phyloP scores from a whole-genome alignment of 1,140 invertebrate species.

The Tenebrio molitor region DNA sequence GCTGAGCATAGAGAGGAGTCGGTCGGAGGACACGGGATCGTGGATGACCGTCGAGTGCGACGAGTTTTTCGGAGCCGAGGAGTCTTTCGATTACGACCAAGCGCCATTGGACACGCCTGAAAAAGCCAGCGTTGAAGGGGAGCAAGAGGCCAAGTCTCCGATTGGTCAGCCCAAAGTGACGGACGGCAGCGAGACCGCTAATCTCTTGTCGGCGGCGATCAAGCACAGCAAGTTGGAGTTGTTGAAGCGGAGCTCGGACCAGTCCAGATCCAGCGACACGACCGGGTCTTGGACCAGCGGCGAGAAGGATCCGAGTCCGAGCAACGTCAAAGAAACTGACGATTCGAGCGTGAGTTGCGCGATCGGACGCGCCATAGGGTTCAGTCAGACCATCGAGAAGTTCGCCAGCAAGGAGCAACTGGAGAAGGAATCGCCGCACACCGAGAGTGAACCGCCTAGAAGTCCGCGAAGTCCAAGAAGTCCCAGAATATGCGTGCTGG shows the following conservation, averaged over 20 bases:
- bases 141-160: conserved; percentile 63
- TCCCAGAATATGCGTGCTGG: conserved; percentile 63
- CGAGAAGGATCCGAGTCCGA: conserved; percentile 69
- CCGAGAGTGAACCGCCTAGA: conserved; percentile 56
- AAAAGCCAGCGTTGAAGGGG: conserved; percentile 64
- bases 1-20: conserved; percentile 68
- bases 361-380: conserved; percentile 80
- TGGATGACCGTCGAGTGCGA: conserved; percentile 76
- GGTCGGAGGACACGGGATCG: conserved; percentile 74
- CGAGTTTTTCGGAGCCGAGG: conserved; percentile 71
- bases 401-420: conserved; percentile 63
- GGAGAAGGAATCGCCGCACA: conserved; percentile 62
- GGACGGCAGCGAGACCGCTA: conserved; percentile 53
- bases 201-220: conserved; percentile 67
- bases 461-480: conserved; percentile 64
- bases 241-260: conserved; percentile 74
- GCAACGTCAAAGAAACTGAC: conserved; percentile 73
- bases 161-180: conserved; percentile 57
- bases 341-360: conserved; percentile 85
- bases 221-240: conserved; percentile 65
- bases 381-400: conserved; percentile 79
- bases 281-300: conserved; percentile 71
- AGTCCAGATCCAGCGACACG: conserved; percentile 76
- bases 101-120: conserved; percentile 62
- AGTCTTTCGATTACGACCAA: conserved; percentile 67